Conservation (phyloP, 23 tunicate genomes). For the Ascidia mentula region DNA sequence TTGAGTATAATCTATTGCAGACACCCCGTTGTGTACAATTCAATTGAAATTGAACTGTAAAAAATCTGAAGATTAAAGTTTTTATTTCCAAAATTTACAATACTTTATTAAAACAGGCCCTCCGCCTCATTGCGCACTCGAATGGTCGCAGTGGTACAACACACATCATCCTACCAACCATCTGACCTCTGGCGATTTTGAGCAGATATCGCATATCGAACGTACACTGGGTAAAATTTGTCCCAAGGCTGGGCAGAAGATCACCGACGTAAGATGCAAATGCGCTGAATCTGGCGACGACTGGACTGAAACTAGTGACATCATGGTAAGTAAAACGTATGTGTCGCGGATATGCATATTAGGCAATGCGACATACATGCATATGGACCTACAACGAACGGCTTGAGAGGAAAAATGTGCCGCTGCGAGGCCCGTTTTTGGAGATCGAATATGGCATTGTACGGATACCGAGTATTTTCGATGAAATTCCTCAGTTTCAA, state of each 20-base stretch:
- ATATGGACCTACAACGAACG: too few species aligned
- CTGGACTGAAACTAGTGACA: conserved; percentile 36
- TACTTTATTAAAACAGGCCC: not conserved
- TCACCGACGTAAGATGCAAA: conserved; percentile 28
- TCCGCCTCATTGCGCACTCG: not conserved
- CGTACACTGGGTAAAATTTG: conserved; percentile 11
- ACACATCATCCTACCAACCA: conserved; percentile 26
- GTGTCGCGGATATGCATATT: too few species aligned
- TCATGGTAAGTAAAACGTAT: conserved; percentile 19
- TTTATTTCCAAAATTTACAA: too few species aligned
- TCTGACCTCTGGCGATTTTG: conserved; percentile 25
- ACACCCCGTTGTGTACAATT: not conserved
- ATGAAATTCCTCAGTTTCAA: too few species aligned
- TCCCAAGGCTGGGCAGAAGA: not conserved
- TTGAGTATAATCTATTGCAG: too few species aligned
- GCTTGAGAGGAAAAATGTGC: too few species aligned
- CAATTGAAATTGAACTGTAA: not conserved
- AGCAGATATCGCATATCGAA: conserved; percentile 18
- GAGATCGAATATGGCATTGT: too few species aligned
- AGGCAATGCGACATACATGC: too few species aligned
- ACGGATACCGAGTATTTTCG: too few species aligned
- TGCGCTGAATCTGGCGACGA: conserved; percentile 25
- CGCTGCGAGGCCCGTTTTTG: too few species aligned
- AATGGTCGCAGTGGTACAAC: conserved; percentile 39
- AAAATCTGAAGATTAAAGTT: too few species aligned